These are phyloP conservation scores for Allolobophora icterica DNA, from an alignment of 2,888 invertebrate species.

Conservation along the genomic window DNA sequence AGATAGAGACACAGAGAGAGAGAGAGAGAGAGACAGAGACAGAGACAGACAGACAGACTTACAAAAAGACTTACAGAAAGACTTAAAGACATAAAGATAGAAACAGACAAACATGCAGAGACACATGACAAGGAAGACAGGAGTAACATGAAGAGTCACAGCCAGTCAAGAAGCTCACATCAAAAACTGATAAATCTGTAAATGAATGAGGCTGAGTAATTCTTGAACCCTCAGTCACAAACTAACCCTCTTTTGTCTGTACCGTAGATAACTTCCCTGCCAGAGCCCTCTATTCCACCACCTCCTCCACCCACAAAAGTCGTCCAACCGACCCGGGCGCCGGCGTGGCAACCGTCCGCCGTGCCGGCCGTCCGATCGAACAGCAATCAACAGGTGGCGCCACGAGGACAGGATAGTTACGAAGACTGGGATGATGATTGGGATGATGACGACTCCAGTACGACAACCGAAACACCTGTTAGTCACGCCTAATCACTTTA, in stretches of 20 bases:
- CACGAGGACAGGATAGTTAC: constrained; percentile 32
- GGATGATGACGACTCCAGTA: constrained; percentile 47
- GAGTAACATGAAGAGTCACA: background rate
- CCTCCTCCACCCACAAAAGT: constrained; percentile 35
- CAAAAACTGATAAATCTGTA: background rate
- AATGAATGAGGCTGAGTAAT: background rate
- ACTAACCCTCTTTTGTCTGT: background rate
- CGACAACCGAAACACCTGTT: constrained; percentile 42
- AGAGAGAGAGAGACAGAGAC: background rate
- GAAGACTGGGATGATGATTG: constrained; percentile 48
- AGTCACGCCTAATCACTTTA: too few relatives aligned
- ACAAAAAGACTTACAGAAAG: background rate
- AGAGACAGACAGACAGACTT: background rate
- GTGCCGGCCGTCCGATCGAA: background rate
- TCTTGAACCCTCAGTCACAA: background rate
- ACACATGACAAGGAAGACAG: background rate
- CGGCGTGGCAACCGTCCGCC: background rate
- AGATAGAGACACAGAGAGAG: background rate
- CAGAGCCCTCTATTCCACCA: constrained; percentile 39
- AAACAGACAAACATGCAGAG: background rate
- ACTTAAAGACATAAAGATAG: background rate
- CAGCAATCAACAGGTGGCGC: background rate
- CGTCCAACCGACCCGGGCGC: constrained; percentile 19
- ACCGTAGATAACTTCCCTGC: constrained; percentile 31
- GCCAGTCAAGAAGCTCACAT: background rate